phyloP scores from a whole-genome alignment of 2,113 vertebrate genomes.

The Paradoxurus hermaphroditus region DNA sequence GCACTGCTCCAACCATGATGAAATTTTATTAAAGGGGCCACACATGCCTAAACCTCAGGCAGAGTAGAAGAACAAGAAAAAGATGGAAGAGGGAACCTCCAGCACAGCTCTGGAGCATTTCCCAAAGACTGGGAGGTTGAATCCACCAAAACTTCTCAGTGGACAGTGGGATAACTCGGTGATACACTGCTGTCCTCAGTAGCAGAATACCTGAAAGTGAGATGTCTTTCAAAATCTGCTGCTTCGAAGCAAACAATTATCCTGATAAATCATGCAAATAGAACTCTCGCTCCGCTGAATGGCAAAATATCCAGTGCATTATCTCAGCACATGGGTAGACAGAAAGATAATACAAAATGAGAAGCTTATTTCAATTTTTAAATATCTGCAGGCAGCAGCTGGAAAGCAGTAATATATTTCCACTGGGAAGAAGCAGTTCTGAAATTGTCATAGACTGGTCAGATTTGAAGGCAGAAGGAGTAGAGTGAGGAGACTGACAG shows the following conservation, averaged over 20 bases:
- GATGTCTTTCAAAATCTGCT: constrained; percentile 26
- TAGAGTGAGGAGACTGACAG: neutral
- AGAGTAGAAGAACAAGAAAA: neutral
- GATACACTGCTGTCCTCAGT: neutral
- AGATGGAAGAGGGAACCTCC: neutral
- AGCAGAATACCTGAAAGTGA: neutral
- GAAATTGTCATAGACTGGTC: neutral
- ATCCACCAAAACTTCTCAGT: neutral
- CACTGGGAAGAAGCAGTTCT: neutral
- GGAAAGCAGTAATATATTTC: neutral
- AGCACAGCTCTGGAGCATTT: neutral
- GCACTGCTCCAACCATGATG: neutral
- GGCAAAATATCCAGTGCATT: constrained; percentile 36
- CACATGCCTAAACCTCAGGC: neutral
- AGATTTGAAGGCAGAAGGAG: neutral
- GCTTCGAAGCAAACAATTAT: constrained; percentile 55
- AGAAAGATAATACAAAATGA: constrained; percentile 37
- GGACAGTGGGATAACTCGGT: neutral
- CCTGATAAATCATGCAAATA: constrained; percentile 48
- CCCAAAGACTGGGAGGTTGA: neutral
- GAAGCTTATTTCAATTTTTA: constrained; percentile 7
- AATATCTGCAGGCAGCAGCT: neutral
- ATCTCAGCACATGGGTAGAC: constrained; percentile 10
- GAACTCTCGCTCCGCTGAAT: constrained; percentile 16
- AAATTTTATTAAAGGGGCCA: neutral